These are phyloP conservation scores for Drosophila macrospina DNA, from an alignment of 2,888 invertebrate species.

Conservation along the genomic window DNA sequence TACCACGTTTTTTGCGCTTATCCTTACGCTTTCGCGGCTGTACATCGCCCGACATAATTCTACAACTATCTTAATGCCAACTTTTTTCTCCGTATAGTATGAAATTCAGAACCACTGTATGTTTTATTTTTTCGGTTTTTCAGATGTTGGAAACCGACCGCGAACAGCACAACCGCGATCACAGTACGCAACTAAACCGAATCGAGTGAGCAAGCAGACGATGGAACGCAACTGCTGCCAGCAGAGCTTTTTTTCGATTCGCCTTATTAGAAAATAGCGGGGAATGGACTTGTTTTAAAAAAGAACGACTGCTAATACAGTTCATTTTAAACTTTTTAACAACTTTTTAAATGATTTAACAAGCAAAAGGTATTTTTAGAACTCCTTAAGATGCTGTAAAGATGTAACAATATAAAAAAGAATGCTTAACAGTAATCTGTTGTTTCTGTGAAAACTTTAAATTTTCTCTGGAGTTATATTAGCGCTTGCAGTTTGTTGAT, in stretches of 20 bases:
- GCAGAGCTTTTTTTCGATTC: conserved; percentile 35
- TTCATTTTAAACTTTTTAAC: too few species aligned
- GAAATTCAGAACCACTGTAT: conserved; percentile 39
- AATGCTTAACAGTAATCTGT: too few species aligned
- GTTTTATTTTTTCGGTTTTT: conserved; percentile 21
- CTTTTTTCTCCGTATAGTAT: conserved; percentile 32
- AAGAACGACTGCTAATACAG: neutral
- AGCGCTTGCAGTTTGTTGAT: too few species aligned
- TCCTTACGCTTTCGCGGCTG: conserved; percentile 95
- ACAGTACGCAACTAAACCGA: conserved; percentile 67
- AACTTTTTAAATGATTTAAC: too few species aligned
- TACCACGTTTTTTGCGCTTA: conserved; percentile 91
- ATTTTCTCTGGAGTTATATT: too few species aligned
- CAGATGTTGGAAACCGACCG: conserved; percentile 35
- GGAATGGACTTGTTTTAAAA: conserved; percentile 12
- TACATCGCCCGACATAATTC: conserved; percentile 93
- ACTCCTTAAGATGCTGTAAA: too few species aligned
- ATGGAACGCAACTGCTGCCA: conserved; percentile 10
- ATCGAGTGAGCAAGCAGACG: conserved; percentile 5
- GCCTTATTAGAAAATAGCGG: conserved; percentile 39
- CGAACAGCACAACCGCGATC: conserved; percentile 56
- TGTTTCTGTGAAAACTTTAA: too few species aligned
- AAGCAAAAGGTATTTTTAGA: too few species aligned
- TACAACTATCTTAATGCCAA: conserved; percentile 34
- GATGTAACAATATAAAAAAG: too few species aligned